Base-by-base conservation (phyloP, 2,888 invertebrate species). In the Cantharis rufa region DNA sequence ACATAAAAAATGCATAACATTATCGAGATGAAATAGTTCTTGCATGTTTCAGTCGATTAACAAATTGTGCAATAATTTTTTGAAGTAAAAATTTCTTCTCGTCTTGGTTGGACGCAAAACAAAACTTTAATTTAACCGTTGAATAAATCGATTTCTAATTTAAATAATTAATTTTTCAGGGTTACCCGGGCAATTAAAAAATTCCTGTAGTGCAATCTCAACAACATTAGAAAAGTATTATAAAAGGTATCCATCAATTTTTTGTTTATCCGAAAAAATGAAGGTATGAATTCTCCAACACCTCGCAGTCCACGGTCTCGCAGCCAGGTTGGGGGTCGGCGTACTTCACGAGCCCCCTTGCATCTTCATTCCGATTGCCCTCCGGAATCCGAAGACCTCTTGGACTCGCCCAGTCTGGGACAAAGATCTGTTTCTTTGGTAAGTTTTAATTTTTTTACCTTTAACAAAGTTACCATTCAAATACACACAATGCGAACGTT, bases 351-450 rank as follows among this genome's bases (percentile, higher is more conserved):
- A 74, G 80, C 81, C 77, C 80, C 81, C 66, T 81, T 81, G 10
- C 80, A 83, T 70, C 80, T 83, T 75, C 81, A 82, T 73, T 83
- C 81, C 68, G 82, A 84, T 68, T 83, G 83, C 73, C 80, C 82
- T 48, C 78, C 81, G 10, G 80, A 82, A 76, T 76, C 72, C 69
- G 81, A 81, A 64, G 83, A 82, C 72, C 79, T 80, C 62, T 76
- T 75, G 71, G 82, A 82, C 71, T 82, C 84, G 73, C 82, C 84
- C 72, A 79, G 79, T 73, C 77, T 84, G 79, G 84, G 84, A 77
- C 84, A 83, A 77, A 77, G 84, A 80, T 85, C 85, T 71, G 79
- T 83, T 74, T 85, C 85, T 71, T 80, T 85, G 83, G 85, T 85
- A 78, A 84, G 84, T 82, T 48, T 64, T 78, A 71, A 71, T 68